Conservation (phyloP, 1,140 invertebrate species). For the Oreohelix idahoensis region DNA sequence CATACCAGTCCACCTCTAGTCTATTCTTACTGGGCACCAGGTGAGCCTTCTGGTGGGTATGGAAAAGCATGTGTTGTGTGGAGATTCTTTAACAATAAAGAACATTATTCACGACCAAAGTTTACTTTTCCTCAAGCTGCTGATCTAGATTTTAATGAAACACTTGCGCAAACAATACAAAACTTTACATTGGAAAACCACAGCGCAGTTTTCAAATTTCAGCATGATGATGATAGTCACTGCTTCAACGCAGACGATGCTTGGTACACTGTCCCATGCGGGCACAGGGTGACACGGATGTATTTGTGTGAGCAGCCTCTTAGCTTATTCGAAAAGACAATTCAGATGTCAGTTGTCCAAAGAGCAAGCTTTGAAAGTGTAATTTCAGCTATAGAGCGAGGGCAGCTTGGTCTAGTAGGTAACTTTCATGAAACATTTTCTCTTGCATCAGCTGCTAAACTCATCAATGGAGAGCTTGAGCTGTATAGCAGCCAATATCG, state of each 20-base stretch:
- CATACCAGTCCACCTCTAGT: not conserved
- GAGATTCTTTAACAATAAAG: not conserved
- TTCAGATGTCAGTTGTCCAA: not conserved
- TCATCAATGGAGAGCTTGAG: not conserved
- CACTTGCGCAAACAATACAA: not conserved
- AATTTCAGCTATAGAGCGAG: not conserved
- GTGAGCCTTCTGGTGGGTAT: not conserved
- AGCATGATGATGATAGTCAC: not conserved
- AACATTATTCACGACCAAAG: too few relatives aligned
- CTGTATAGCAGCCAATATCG: not conserved
- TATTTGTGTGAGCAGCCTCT: not conserved
- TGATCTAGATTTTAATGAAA: not conserved
- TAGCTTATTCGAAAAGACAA: not conserved
- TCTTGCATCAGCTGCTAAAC: not conserved
- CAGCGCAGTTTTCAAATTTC: not conserved
- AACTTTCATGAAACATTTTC: not conserved
- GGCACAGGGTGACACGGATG: not conserved
- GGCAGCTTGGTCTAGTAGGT: not conserved
- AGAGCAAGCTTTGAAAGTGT: not conserved
- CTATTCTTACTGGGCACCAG: not conserved
- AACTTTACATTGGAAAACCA: not conserved
- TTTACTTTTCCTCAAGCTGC: too few relatives aligned
- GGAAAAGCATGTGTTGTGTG: not conserved
- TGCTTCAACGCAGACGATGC: not conserved
- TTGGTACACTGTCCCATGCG: conserved; percentile 1